Percentiles rank a stretch among this genome's conserved stretches.
phyloP scores from a whole-genome alignment of 1,140 invertebrate species.

The Propsilocerus akamusi region DNA sequence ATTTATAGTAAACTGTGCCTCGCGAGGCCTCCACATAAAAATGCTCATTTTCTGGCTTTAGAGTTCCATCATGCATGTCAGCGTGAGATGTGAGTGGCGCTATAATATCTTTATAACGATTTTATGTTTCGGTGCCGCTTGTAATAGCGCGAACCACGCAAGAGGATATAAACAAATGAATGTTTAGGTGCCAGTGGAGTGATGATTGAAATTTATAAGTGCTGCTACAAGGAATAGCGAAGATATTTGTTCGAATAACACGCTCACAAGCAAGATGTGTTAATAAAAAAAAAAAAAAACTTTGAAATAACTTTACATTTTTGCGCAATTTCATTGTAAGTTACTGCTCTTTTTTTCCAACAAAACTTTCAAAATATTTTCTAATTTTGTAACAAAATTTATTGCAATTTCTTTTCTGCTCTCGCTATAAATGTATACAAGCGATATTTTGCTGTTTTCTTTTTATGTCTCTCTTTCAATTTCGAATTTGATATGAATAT shows the following conservation, averaged over 20 bases:
- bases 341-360: not conserved
- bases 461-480: slow-evolving; percentile 1
- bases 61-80: not conserved
- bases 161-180: not conserved
- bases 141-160: not conserved
- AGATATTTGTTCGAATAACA: not conserved
- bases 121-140: not conserved
- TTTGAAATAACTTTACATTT: not conserved
- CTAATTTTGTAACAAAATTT: no score
- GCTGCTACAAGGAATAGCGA: not conserved
- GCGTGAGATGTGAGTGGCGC: no score
- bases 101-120: not conserved
- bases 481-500: slow-evolving; percentile 4
- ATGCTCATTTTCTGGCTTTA: not conserved
- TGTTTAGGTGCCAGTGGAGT: not conserved
- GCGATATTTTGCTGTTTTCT: not conserved
- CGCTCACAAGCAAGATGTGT: not conserved
- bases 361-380: not conserved
- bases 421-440: no score
- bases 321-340: no score
- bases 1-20: not conserved
- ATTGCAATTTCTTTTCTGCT: no score
- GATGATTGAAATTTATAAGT: slow-evolving; percentile 4
- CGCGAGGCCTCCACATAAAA: not conserved
- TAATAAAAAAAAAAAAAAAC: not conserved